Evolutionary conservation across 2,888 invertebrate species (phyloP).

Genomic region (Melinopterus prodromus): DNA sequence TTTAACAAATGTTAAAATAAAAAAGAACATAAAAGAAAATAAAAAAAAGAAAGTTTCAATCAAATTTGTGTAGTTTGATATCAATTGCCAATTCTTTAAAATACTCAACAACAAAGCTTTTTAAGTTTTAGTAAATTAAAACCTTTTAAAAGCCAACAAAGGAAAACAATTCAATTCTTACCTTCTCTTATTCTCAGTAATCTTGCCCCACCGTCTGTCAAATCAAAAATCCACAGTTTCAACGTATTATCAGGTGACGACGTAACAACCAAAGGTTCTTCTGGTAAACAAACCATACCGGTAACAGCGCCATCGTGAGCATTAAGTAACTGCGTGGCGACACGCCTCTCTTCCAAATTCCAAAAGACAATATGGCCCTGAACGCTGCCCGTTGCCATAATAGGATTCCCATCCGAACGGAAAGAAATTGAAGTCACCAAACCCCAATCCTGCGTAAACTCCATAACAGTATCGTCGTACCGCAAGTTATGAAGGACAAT

Average conservation of each 20-base stretch:
- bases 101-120: conserved; percentile 13
- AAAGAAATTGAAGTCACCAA: conserved; percentile 85
- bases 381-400: conserved; percentile 81
- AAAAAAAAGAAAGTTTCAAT: no score
- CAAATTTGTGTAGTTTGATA: no score
- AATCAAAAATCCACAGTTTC: conserved; percentile 91
- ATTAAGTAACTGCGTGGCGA: conserved; percentile 80
- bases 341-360: conserved; percentile 85
- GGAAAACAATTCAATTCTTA: no score
- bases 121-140: no score
- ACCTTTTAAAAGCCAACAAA: no score
- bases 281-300: conserved; percentile 84
- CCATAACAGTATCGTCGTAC: conserved; percentile 82
- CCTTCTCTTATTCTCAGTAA: conserved; percentile 74
- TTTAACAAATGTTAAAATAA: no score
- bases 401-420: conserved; percentile 83
- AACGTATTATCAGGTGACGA: conserved; percentile 94
- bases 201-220: conserved; percentile 89
- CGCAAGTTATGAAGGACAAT: conserved; percentile 90
- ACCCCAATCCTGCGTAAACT: conserved; percentile 93
- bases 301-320: conserved; percentile 82
- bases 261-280: conserved; percentile 89
- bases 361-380: conserved; percentile 91
- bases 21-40: background rate
- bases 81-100: background rate